Conservation (phyloP, 2,113 vertebrate species). For the Motacilla alba region DNA sequence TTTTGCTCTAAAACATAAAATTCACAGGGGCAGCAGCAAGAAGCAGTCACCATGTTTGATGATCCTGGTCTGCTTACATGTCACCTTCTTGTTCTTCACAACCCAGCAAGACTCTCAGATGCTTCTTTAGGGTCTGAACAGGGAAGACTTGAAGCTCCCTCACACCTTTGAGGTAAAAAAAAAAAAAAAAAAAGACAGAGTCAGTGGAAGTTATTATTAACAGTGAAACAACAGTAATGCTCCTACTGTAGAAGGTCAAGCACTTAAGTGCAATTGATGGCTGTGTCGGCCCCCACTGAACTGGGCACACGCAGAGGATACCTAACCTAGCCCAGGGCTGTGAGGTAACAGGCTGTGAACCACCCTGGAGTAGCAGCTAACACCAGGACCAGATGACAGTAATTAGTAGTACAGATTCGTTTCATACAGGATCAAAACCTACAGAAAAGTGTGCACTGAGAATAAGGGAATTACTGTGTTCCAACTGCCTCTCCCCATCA, state of each 20-base stretch:
- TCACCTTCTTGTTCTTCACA: background rate
- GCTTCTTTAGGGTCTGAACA: background rate
- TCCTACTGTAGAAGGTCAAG: background rate
- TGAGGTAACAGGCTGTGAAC: rapidly evolving
- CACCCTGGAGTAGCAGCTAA: background rate
- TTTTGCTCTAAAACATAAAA: background rate
- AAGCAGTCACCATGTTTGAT: background rate
- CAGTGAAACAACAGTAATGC: background rate
- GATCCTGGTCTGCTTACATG: background rate
- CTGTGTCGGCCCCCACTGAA: background rate
- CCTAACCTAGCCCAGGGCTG: background rate
- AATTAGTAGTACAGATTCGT: background rate
- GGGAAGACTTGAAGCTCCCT: background rate
- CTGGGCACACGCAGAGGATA: background rate
- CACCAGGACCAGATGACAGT: background rate
- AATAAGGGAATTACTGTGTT: background rate
- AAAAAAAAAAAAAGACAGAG: background rate
- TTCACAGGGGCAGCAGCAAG: background rate
- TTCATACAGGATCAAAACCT: background rate
- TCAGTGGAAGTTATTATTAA: background rate
- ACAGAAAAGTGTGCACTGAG: background rate
- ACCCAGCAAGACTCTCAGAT: background rate
- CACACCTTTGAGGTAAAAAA: background rate
- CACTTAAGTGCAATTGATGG: background rate
- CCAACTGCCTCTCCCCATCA: background rate